A percentile compares a stretch with the other conserved stretches of the same genome.
These are phyloP conservation scores for Neotragus pygmaeus DNA, from an alignment of 2,113 vertebrate species.

Conservation along the genomic window DNA sequence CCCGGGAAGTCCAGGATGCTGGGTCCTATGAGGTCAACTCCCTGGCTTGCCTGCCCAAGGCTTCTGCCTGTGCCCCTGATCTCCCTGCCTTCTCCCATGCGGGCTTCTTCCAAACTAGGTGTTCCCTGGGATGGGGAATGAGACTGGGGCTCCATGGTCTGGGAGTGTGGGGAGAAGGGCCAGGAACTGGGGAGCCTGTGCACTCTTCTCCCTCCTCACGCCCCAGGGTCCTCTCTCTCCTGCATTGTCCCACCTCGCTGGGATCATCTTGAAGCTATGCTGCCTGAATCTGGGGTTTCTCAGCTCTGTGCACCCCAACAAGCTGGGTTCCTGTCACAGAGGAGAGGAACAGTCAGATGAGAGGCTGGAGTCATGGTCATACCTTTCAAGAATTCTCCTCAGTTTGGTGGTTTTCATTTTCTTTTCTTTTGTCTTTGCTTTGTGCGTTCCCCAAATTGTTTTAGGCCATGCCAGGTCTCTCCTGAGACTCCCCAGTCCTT, in stretches of 20 bases:
- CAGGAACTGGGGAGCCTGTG: background rate
- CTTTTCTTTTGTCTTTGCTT: background rate
- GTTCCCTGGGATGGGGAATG: background rate
- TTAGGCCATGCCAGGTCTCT: background rate
- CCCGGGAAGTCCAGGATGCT: constrained; percentile 49
- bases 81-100: constrained; percentile 83
- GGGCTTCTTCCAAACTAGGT: constrained; percentile 80
- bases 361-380: background rate
- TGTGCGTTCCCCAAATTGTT: background rate
- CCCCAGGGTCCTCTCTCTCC: background rate
- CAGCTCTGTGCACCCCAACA: background rate
- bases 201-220: background rate
- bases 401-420: background rate
- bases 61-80: constrained; percentile 72
- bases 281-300: background rate
- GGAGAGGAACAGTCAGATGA: background rate
- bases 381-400: background rate
- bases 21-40: constrained; percentile 81
- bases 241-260: background rate
- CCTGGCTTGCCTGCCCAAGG: constrained; percentile 81
- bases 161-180: background rate
- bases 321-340: background rate
- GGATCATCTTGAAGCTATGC: background rate
- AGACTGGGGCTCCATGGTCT: background rate
- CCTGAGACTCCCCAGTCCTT: background rate